Evolutionary conservation across 2,888 invertebrate species (phyloP), one percentile per base, ranked within the genome.

Genomic region (Mythimna pallens): DNA sequence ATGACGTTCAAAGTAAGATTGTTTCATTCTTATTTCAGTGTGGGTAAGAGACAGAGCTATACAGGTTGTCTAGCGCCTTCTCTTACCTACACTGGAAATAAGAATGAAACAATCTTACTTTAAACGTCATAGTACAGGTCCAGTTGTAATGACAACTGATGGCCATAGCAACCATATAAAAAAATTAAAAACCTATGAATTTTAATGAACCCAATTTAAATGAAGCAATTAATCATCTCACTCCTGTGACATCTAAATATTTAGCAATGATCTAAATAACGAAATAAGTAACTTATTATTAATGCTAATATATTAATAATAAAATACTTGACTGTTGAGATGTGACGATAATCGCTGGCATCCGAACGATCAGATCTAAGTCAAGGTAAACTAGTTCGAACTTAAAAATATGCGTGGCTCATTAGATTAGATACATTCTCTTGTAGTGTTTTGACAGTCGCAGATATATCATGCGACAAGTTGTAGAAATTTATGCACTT

Each of bases 271-370:
- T 59, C 17, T 61, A 34, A 65, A 36, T 59, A 30, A 25, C 10
- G 14, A 43, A 43, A 2, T 43, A 14, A 12, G n/a, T 57, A 30
- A 22, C 9, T 58, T 50, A 47, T 63, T 65, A 63, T 25, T 58
- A 57, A 81, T 84, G 81, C 67, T 52, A 81, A 84, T 71, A 57
- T 81, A 77, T 81, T 66, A 73, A 61, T 73, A 80, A 65, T 50
- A 62, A 69, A 75, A 66, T 63, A 62, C 7, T 25, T 30, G 30
- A 20, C 34, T 54, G 59, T 67, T 30, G 17, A 57, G 55, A 63
- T 65, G 59, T 76, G 47, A 25, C 34, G 17, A 36, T 65, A 65
- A 68, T 68, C 65, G 25, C 0, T 62, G 79, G 65, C 82, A 72
- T 78, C 82, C 25, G 40, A 64, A 64, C 61, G 17, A 68, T 78